These are phyloP conservation scores for Melanerpes formicivorus DNA, from an alignment of 2,113 vertebrate genomes.

Conservation along the genomic window DNA sequence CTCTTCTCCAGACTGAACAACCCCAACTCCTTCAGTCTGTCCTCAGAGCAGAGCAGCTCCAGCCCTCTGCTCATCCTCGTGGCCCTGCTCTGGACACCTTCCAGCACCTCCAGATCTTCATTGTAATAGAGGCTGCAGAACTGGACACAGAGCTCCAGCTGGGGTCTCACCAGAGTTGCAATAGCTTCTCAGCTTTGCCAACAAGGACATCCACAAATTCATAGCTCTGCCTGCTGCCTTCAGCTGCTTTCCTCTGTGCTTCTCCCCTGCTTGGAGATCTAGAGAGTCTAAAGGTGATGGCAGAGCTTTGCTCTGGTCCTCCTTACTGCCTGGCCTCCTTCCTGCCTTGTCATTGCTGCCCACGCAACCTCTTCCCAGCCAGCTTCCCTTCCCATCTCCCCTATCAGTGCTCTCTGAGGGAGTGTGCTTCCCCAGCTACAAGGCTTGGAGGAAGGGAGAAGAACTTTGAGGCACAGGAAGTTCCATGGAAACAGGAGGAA, in stretches of 20 bases:
- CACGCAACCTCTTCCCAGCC: background rate
- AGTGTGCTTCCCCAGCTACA: background rate
- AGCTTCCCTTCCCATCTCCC: background rate
- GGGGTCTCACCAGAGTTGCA: background rate
- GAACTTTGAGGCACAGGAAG: too few relatives aligned
- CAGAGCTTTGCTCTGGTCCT: background rate
- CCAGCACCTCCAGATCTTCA: too few relatives aligned
- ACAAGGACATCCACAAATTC: slow-evolving; percentile 11
- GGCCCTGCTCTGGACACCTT: too few relatives aligned
- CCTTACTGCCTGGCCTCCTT: background rate
- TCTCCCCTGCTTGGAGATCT: background rate
- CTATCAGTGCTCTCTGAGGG: background rate
- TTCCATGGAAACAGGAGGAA: too few relatives aligned
- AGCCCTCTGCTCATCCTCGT: too few relatives aligned
- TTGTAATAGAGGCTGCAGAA: too few relatives aligned
- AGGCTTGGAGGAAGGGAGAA: background rate
- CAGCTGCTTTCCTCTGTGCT: background rate
- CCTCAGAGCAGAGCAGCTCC: too few relatives aligned
- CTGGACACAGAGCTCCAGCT: too few relatives aligned
- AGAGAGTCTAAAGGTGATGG: background rate
- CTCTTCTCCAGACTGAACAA: too few relatives aligned
- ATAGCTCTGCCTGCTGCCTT: background rate
- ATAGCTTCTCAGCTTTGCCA: background rate
- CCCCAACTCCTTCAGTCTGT: too few relatives aligned
- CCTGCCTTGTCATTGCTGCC: slow-evolving; percentile 20